Percentiles rank a stretch among this genome's conserved stretches.
These are phyloP conservation scores for Drosophila kohkoa DNA, from an alignment of 1,140 invertebrate species.

Conservation along the genomic window DNA sequence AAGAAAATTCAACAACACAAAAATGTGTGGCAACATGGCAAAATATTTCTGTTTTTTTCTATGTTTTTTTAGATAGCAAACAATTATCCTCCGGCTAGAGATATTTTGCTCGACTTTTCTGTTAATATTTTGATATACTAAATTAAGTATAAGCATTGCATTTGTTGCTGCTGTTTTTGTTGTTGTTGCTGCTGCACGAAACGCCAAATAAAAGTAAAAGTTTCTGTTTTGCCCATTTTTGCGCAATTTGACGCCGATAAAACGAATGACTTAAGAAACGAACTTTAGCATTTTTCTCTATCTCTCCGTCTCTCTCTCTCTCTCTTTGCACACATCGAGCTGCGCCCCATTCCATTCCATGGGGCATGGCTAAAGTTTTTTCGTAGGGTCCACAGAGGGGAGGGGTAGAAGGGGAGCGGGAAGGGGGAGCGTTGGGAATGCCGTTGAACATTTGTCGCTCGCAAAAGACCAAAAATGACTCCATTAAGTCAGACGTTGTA, in stretches of 20 bases:
- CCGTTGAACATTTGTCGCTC: slow-evolving; percentile 53
- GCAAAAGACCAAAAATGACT: slow-evolving; percentile 52
- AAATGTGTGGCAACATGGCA: slow-evolving; percentile 34
- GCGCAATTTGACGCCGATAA: slow-evolving; percentile 58
- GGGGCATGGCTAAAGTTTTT: slow-evolving; percentile 30
- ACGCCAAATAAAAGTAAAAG: slow-evolving; percentile 50
- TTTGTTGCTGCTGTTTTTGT: slow-evolving; percentile 20
- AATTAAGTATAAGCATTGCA: slow-evolving; percentile 5
- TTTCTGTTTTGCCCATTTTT: slow-evolving; percentile 44
- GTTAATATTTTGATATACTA: slow-evolving; percentile 21
- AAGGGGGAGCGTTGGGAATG: slow-evolving; percentile 11
- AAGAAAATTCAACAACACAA: slow-evolving; percentile 11
- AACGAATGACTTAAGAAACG: slow-evolving; percentile 75
- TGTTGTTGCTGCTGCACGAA: slow-evolving; percentile 26
- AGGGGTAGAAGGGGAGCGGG: background rate
- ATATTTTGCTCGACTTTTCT: slow-evolving; percentile 37
- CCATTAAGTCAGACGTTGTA: slow-evolving; percentile 58
- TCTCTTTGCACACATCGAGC: background rate
- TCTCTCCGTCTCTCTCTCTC: background rate
- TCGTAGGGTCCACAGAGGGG: background rate
- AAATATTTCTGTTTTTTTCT: slow-evolving; percentile 42
- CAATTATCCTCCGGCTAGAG: slow-evolving; percentile 61
- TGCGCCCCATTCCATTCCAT: slow-evolving; percentile 15
- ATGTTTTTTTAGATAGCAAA: slow-evolving; percentile 53
- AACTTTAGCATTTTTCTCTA: slow-evolving; percentile 60